Conservation (phyloP, 2,888 invertebrate species). For the Pristionchus entomophagus region DNA sequence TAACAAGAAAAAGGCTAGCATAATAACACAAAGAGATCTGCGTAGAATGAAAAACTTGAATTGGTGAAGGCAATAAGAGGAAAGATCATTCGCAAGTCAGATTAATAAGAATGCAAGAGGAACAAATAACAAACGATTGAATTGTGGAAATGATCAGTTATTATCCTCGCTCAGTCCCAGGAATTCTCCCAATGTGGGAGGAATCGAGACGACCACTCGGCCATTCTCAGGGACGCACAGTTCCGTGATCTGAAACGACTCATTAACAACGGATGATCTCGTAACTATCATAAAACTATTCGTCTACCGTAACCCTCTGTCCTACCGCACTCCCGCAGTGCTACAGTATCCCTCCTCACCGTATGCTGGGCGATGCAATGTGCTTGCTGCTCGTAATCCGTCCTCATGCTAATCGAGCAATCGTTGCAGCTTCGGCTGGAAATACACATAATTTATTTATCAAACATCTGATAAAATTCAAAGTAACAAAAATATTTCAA, state of each 20-base stretch:
- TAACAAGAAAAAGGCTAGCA: neutral
- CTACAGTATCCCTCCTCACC: neutral
- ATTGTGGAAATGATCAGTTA: neutral
- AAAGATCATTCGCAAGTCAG: too few species aligned
- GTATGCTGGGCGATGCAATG: constrained; percentile 13
- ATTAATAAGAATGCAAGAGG: too few species aligned
- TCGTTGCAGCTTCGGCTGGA: neutral
- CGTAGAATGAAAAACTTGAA: neutral
- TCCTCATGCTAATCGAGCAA: neutral
- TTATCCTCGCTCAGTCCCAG: neutral
- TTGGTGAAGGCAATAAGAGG: too few species aligned
- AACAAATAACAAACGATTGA: neutral
- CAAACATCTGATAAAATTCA: too few species aligned
- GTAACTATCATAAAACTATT: too few species aligned
- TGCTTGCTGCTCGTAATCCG: neutral
- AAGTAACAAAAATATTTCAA: neutral
- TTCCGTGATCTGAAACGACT: neutral
- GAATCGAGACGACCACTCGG: neutral
- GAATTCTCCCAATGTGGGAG: neutral
- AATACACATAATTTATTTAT: neutral
- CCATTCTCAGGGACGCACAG: neutral
- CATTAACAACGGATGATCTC: neutral
- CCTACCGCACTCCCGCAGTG: neutral
- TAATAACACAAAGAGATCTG: too few species aligned
- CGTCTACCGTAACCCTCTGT: too few species aligned